Evolutionary conservation across 2,113 vertebrate species (phyloP), one percentile per base, ranked within the genome.

Genomic region (Vidua macroura): DNA sequence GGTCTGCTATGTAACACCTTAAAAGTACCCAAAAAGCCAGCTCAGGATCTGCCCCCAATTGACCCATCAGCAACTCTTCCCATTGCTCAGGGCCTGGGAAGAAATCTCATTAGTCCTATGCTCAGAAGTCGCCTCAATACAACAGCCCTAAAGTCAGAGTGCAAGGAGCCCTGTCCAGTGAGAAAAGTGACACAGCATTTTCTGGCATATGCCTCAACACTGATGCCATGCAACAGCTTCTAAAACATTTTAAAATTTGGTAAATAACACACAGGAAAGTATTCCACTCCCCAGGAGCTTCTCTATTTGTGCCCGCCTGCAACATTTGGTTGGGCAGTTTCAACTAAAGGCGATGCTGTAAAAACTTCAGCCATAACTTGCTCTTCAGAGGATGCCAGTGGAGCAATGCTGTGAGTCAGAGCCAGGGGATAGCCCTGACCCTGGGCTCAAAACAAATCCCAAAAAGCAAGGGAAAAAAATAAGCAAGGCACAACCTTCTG

Each of bases 61-160:
- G 44, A 68, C 25, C 49, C 67, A 56, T 18, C 22, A 75, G 35
- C 67, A 68, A 33, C 44, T 20, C 31, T 31, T 22, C 14, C 1
- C 43, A 28, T 11, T 0, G 0, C 48, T 43, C 39, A 31, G 52
- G 56, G 25, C 43, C 31, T 13, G 21, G 31, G 78, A 66, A 58
- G 56, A 49, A 69, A 78, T 14, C 64, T 67, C 6, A 0, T 1
- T 2, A 85, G 28, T 41, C 28, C 6, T 2, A 1, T 9, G 31
- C 63, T 80, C 24, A 17, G 49, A 51, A 81, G n/a, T 35, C 72
- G 68, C 10, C 43, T 31, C 37, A 82, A 37, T 0, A 15, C 15
- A 52, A 39, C 1, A 2, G 41, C 22, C 41, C 64, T 4, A 7
- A 31, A 31, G 48, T 30, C n/a, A 10, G 23, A 24, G 33, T 35